Evolutionary conservation across 2,888 invertebrate species (phyloP).

Genomic region (Ophion ellenae): DNA sequence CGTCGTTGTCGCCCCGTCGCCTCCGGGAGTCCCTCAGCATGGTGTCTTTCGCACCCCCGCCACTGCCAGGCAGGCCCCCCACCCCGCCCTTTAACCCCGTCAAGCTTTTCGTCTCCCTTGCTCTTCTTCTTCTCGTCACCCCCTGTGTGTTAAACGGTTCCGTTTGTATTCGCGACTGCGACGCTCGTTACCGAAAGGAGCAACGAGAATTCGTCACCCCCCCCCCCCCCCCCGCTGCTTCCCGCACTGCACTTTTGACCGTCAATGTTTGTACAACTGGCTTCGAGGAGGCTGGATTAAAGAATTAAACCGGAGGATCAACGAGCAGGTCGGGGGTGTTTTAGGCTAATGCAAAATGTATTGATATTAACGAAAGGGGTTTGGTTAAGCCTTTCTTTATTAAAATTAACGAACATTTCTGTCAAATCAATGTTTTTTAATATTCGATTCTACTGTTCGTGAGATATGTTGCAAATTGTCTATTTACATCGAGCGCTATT

Average conservation of each 20-base stretch:
- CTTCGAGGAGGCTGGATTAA: constrained; percentile 19
- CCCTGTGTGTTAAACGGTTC: constrained; percentile 61
- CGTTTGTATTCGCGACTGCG: constrained; percentile 48
- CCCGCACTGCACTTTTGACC: not conserved
- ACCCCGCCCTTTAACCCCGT: constrained; percentile 8
- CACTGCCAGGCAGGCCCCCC: not conserved
- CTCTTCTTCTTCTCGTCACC: constrained; percentile 18
- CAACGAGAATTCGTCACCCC: constrained; percentile 39
- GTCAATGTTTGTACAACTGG: constrained; percentile 19
- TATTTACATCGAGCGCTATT: too few species aligned
- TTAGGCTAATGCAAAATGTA: too few species aligned
- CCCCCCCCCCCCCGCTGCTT: not conserved
- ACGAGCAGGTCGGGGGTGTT: not conserved
- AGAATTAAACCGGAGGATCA: constrained; percentile 27
- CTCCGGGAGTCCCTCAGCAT: constrained; percentile 58
- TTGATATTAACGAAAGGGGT: too few species aligned
- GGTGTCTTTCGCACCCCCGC: constrained; percentile 56
- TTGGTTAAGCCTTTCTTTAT: too few species aligned
- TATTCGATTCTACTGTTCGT: too few species aligned
- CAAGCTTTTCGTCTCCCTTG: constrained; percentile 13
- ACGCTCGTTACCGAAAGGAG: constrained; percentile 51
- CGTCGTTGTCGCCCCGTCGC: constrained; percentile 48
- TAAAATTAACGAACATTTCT: too few species aligned
- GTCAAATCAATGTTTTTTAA: too few species aligned
- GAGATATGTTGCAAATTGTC: too few species aligned